Base-by-base conservation (phyloP, 1,140 invertebrate genomes). In the Neodiprion lecontei region DNA sequence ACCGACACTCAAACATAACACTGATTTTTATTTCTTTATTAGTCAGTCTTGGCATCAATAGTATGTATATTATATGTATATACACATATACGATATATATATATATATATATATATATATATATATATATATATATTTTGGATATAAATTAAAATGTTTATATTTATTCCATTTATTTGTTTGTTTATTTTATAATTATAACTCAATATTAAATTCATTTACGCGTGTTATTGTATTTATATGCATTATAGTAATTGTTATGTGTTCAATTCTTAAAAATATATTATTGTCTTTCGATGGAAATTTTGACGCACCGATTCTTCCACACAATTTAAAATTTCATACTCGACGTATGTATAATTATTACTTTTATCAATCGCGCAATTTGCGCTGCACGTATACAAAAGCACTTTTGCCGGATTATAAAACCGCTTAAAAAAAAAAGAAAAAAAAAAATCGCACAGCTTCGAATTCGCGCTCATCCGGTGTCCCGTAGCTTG, bases 271-370 rank as follows among this genome's bases (percentile, higher is more conserved):
- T 78, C 87, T 88, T 88, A 88, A 86, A 86, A 87, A 85, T 88
- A 89, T 82, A 89, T 89, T 89, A 89, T 89, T 89, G 87, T 89
- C 87, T 83, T 88, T 88, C 80, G 81, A 88, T 86, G 85, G 84
- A 87, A 87, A 88, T 83, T 82, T 85, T 85, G 85, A 40, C 28
- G 1, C 28, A 40, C 28, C 28, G 4, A 40, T 17, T 5, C 4
- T 61, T 12, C 53, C 53, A 61, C n/a, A 61, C 53, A 61, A 61
- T 61, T 61, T 61, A 14, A 12, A 61, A 7, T 61, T 14, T 61
- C 9, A 61, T 61, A 12, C 53, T 8, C 53, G 28, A 40, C 28
- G 28, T 40, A 40, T 40, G 5, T 40, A 40, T 40, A 40, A 40
- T 40, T 40, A 40, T 40, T 40, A 40, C 28, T 40, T 40, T 40